phyloP scores from a whole-genome alignment of 2,888 invertebrate genomes.

The Nowickia ferox region DNA sequence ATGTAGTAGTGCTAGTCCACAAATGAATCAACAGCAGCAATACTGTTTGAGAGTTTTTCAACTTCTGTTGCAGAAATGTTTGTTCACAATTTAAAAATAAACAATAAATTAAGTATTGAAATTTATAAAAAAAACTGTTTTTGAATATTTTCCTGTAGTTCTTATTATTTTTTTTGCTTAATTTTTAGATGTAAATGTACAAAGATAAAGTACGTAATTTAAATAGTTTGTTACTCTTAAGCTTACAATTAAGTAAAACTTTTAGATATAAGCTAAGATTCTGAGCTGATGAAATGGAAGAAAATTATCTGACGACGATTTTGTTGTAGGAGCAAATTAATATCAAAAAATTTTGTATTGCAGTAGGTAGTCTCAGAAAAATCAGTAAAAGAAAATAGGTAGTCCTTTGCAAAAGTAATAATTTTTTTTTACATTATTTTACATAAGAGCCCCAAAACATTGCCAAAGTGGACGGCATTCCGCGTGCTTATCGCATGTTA shows the following conservation, averaged over 20 bases:
- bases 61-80: not conserved
- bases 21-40: slow-evolving; percentile 7
- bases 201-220: slow-evolving; percentile 18
- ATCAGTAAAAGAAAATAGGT: no score
- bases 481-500: no score
- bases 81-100: not conserved
- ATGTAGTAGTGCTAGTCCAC: slow-evolving; percentile 20
- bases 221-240: slow-evolving; percentile 5
- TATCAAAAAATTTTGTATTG: no score
- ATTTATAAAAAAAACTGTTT: not conserved
- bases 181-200: not conserved
- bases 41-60: not conserved
- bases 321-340: no score
- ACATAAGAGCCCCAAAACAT: no score
- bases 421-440: no score
- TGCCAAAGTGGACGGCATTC: no score
- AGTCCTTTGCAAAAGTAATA: no score
- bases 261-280: no score
- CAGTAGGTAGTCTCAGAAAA: no score
- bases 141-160: no score
- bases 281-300: not conserved
- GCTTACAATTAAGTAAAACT: not conserved
- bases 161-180: not conserved
- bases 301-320: not conserved
- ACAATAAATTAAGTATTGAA: slow-evolving; percentile 10